Evolutionary conservation across 2,113 vertebrate genomes (phyloP).

Genomic region (Corydoras sp.): DNA sequence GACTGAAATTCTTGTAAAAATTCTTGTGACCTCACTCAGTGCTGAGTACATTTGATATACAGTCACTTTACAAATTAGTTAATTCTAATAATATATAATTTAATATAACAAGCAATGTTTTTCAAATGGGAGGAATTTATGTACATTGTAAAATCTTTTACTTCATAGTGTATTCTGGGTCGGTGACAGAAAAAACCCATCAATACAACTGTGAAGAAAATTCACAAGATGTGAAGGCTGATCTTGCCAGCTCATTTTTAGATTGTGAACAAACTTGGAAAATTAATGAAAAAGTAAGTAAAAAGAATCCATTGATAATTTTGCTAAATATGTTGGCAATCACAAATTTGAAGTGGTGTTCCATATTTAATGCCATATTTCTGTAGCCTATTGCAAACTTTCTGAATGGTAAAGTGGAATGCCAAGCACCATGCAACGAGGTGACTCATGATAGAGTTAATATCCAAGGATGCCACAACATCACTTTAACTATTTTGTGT

Average conservation of each 20-base stretch:
- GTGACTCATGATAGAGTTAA: not conserved
- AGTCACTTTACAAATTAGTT: no score
- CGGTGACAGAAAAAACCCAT: slow-evolving; percentile 2
- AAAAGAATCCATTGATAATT: not conserved
- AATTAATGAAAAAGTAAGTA: not conserved
- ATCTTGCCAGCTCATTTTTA: not conserved
- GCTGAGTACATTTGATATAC: no score
- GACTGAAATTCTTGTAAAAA: no score
- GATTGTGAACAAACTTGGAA: slow-evolving; percentile 15
- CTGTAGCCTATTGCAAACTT: slow-evolving; percentile 34
- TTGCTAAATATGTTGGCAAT: no score
- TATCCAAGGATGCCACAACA: slow-evolving; percentile 20
- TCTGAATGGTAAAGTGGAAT: rapidly evolving
- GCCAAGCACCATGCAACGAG: slow-evolving; percentile 33
- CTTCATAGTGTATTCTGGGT: slow-evolving; percentile 2
- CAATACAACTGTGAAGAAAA: not conserved
- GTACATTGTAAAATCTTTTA: no score
- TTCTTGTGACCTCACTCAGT: no score
- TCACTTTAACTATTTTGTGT: slow-evolving; percentile 11
- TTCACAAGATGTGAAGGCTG: not conserved
- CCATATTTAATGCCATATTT: not conserved
- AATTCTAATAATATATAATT: no score
- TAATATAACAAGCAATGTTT: no score
- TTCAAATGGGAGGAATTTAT: no score
- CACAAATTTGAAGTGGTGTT: not conserved